Evolutionary conservation across 1,140 invertebrate species (phyloP).

Genomic region (Caenorhabditis inopinata): DNA sequence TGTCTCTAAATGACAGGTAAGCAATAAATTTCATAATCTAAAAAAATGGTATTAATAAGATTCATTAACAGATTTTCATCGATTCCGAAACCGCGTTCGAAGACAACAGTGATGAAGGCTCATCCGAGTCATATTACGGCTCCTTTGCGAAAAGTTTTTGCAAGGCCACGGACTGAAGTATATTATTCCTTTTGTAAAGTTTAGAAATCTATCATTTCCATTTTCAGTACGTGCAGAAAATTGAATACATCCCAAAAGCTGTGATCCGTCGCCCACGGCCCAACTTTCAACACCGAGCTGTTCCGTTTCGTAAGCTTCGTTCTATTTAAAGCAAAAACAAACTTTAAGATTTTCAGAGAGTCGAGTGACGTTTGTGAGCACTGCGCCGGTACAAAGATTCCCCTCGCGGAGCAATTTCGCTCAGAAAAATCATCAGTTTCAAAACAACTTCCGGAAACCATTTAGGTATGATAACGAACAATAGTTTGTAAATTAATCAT

Average conservation of each 20-base stretch:
- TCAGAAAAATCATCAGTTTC: not conserved
- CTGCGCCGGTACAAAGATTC: not conserved
- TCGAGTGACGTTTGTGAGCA: not conserved
- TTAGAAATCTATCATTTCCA: not conserved
- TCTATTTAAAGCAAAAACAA: too few species aligned
- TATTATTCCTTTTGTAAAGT: too few species aligned
- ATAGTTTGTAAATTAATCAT: too few species aligned
- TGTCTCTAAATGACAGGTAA: not conserved
- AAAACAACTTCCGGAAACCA: not conserved
- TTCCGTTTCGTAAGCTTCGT: not conserved
- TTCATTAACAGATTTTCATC: not conserved
- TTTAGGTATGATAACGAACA: not conserved
- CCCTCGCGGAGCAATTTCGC: not conserved
- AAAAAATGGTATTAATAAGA: not conserved
- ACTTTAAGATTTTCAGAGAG: not conserved
- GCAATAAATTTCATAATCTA: too few species aligned
- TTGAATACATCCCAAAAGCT: not conserved
- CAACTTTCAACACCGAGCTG: not conserved
- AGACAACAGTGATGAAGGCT: not conserved
- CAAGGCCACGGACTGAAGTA: too few species aligned
- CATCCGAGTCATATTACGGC: not conserved
- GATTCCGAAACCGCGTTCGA: not conserved
- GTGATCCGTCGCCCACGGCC: not conserved
- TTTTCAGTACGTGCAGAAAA: slow-evolving; percentile 8
- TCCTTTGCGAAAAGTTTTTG: too few species aligned